Base-by-base conservation (phyloP, 2,797 vertebrate genomes). In the Gouania willdenowi region DNA sequence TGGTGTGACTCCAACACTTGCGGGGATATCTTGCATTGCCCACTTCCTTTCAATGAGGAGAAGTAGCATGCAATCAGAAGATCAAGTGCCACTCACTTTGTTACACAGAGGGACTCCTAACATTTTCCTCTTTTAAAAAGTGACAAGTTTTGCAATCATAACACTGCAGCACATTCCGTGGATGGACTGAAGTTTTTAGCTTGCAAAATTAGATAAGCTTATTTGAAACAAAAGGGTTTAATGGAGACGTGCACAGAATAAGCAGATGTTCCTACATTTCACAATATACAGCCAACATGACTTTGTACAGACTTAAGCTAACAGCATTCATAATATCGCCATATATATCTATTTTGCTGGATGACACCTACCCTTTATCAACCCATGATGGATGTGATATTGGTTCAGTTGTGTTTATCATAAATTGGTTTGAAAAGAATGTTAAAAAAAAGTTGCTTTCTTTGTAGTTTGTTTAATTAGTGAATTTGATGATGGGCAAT, bases 1-100 rank as follows among this genome's bases (percentile, higher is more conserved):
- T 23, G 46, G 47, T 69, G 70, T 73, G 75, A 74, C 67, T 71
- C 1, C 18, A 64, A 71, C 59, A 68, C 76, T 67, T 74, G 66
- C 20, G 53, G 69, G 64, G 54, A 67, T 61, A 65, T 72, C 29
- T 28, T 26, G 38, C 58, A 61, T 65, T 44, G 24, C 56, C 68
- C 45, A 50, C 58, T 62, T 71, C 46, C 65, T 2, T 13, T 27
- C 55, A 71, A n/a, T n/a, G n/a, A n/a, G n/a, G n/a, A n/a, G 13
- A 14, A 14, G 68, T 67, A 62, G 35, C 52, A 47, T 51, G 47
- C 53, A 19, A 41, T 51, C 52, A 45, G 31, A 19, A 45, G 41
- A 55, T 69, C 41, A 41, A 44, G 43, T 66, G 57, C 41, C 15
- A 15, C 28, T 41, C 39, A 15, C n/a, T 7, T 42, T 25, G 32